Evolutionary conservation across 2,888 invertebrate genomes (phyloP).

Genomic region (Caenorhabditis auriculariae): DNA sequence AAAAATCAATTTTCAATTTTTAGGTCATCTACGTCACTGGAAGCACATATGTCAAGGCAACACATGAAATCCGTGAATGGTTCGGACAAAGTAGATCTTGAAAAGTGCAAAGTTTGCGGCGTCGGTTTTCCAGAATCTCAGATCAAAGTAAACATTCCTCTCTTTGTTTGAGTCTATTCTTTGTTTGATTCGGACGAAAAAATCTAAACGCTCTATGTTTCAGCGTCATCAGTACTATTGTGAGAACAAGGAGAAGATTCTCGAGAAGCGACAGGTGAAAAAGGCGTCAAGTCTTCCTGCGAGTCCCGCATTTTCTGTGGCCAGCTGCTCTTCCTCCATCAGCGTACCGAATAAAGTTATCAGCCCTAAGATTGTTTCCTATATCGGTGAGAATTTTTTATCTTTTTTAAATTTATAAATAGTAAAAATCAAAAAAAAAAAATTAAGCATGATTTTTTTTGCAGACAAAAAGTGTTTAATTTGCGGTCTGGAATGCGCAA

Average conservation of each 20-base stretch:
- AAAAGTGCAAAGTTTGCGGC: no score
- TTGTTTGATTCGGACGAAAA: no score
- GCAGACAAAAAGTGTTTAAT: conserved; percentile 31
- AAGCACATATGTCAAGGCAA: no score
- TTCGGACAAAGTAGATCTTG: no score
- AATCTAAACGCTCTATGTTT: not conserved
- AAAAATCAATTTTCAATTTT: no score
- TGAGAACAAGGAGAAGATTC: conserved; percentile 22
- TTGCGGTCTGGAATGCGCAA: conserved; percentile 29
- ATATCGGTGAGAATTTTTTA: no score
- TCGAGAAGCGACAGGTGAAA: conserved; percentile 4
- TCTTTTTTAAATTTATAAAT: no score
- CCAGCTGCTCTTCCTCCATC: conserved; percentile 7
- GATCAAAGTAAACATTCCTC: no score
- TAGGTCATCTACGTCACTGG: no score
- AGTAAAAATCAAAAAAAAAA: not conserved
- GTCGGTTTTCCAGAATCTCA: no score
- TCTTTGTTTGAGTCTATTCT: no score
- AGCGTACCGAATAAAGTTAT: conserved; percentile 5
- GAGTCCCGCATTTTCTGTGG: conserved; percentile 20
- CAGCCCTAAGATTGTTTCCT: not conserved
- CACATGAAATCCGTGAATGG: no score
- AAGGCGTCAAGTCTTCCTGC: conserved; percentile 1
- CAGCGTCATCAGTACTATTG: conserved; percentile 30
- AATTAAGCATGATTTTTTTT: not conserved